Evolutionary conservation across 2,888 invertebrate genomes (phyloP), one percentile per base, ranked within the genome.

Genomic region (Idaea dimidiata): DNA sequence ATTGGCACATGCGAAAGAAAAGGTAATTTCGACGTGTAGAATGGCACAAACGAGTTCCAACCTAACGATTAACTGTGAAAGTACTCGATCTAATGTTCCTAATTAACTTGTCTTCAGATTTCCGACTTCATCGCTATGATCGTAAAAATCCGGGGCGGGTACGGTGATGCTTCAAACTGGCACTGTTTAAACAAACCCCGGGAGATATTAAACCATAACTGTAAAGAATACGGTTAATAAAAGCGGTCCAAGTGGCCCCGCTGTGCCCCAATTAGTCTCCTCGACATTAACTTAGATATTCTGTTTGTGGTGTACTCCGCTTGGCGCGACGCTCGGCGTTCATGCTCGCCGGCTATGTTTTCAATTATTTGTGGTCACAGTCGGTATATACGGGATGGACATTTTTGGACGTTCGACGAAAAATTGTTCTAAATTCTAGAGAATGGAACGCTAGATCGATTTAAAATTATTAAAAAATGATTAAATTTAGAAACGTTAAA

Each of bases 191-290:
- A 43, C 43, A 43, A 43, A 43, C 43, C 43, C 43, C 43, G 43
- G 43, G 43, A 43, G 43, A 43, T 43, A 43, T 43, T 43, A 43
- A 43, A 43, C 43, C 43, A 43, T 43, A 57, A 54, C 62, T 33
- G 59, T 62, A 57, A 66, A 66, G 57, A 60, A 62, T 33, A 59
- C 24, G 6, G 43, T 64, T 62, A 63, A 59, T 63, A 59, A 58
- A 59, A 58, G 32, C 54, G 18, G 53, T 32, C 43, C 43, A 43
- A 43, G 57, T 58, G 18, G 32, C 62, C 57, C 61, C 53, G 17
- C 61, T 31, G 31, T 32, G 54, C 10, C 62, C 68, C 63, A 68
- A 66, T 68, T 68, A 68, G 64, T 58, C 59, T 54, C 53, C 43
- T 8, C 43, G 43, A 43, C 43, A 43, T 43, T 43, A 43, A 43